These are phyloP conservation scores for Drosophila sp. DNA, from an alignment of 1,140 invertebrate species.

Conservation along the genomic window DNA sequence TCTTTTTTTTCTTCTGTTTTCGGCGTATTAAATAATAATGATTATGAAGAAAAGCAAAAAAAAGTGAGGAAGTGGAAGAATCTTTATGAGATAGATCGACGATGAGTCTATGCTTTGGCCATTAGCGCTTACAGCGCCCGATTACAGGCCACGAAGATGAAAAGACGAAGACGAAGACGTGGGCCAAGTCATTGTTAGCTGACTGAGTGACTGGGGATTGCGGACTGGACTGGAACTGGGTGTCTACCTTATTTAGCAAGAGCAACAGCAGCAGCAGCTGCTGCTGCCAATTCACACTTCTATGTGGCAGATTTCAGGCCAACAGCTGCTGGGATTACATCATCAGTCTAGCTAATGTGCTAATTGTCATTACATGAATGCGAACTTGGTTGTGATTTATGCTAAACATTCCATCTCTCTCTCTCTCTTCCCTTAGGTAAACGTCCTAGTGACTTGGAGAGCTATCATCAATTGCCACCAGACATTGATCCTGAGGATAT, in stretches of 20 bases:
- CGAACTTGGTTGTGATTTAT: constrained; percentile 50
- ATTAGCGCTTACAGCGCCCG: constrained; percentile 79
- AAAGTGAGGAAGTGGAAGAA: constrained; percentile 76
- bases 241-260: constrained; percentile 61
- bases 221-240: constrained; percentile 10
- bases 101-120: constrained; percentile 59
- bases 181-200: constrained; percentile 68
- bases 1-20: constrained; percentile 53
- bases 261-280: constrained; percentile 51
- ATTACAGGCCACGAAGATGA: constrained; percentile 66
- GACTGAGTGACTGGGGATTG: constrained; percentile 21
- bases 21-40: constrained; percentile 79
- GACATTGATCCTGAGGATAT: constrained; percentile 78
- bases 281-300: constrained; percentile 74
- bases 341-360: constrained; percentile 68
- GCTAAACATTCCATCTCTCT: constrained; percentile 17
- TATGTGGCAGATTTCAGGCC: constrained; percentile 43
- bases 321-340: constrained; percentile 59
- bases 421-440: constrained; percentile 51
- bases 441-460: constrained; percentile 66
- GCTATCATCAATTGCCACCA: constrained; percentile 76
- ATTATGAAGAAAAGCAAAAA: constrained; percentile 54
- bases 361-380: constrained; percentile 78
- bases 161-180: constrained; percentile 44
- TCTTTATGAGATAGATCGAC: constrained; percentile 69